phyloP scores from a whole-genome alignment of 2,888 invertebrate genomes.

The Baccha elongata region DNA sequence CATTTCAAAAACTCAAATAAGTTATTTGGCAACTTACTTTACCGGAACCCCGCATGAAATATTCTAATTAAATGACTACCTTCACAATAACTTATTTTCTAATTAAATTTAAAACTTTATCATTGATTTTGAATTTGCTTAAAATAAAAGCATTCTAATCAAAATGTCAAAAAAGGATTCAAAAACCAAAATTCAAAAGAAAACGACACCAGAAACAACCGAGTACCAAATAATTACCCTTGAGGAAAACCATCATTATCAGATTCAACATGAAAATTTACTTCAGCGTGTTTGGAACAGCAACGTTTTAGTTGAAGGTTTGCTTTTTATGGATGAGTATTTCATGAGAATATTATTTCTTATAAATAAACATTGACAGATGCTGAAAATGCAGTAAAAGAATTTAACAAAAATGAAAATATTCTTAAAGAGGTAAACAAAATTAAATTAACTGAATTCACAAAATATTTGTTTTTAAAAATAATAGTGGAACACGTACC shows the following conservation, averaged over 20 bases:
- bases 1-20: no score
- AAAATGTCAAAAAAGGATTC: constrained; percentile 20
- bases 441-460: neutral
- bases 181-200: neutral
- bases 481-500: constrained; percentile 76
- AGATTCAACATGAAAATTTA: constrained; percentile 36
- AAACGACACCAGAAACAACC: neutral
- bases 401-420: constrained; percentile 26
- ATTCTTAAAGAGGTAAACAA: constrained; percentile 44
- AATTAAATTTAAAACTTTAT: no score
- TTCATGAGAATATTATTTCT: neutral
- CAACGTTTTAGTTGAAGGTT: constrained; percentile 75
- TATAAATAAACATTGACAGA: constrained; percentile 57
- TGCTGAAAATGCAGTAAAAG: constrained; percentile 53
- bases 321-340: constrained; percentile 2
- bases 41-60: no score
- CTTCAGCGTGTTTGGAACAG: constrained; percentile 72
- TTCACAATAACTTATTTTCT: no score
- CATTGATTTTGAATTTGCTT: no score
- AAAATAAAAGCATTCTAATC: no score
- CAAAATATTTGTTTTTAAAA: neutral
- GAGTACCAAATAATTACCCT: constrained; percentile 74
- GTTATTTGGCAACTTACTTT: no score
- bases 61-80: no score
- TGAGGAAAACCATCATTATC: constrained; percentile 72